Percentiles rank a stretch among this genome's conserved stretches.
Conservation (phyloP, 2,797 vertebrate species). For the Serranus cabrilla region DNA sequence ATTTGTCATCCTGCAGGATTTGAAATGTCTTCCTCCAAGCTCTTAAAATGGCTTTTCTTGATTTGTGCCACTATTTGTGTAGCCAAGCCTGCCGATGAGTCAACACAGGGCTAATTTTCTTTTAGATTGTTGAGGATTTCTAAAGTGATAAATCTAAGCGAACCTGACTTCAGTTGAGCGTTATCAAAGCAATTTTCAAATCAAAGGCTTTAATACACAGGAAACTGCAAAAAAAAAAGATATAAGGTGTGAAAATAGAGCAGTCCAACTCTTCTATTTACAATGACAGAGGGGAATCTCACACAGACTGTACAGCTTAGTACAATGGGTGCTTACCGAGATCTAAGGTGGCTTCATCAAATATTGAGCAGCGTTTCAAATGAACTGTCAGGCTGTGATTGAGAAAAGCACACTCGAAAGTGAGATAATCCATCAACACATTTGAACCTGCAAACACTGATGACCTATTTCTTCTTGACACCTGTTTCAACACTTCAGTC, state of each 20-base stretch:
- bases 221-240: slow-evolving; percentile 16
- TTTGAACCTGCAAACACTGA: slow-evolving; percentile 62
- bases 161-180: slow-evolving; percentile 12
- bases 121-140: slow-evolving; percentile 15
- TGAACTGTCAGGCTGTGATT: slow-evolving; percentile 58
- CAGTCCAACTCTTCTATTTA: slow-evolving; percentile 22
- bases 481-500: slow-evolving; percentile 58
- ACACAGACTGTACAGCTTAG: slow-evolving; percentile 38
- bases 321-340: slow-evolving; percentile 51
- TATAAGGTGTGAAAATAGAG: slow-evolving; percentile 11
- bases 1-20: slow-evolving; percentile 68
- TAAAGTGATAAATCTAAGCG: slow-evolving; percentile 41
- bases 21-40: slow-evolving; percentile 60
- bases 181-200: slow-evolving; percentile 21
- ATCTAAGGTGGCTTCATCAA: slow-evolving; percentile 71
- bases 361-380: slow-evolving; percentile 71
- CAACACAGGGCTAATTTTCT: slow-evolving; percentile 21
- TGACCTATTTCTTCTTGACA: slow-evolving; percentile 62
- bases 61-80: slow-evolving; percentile 58
- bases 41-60: slow-evolving; percentile 59
- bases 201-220: slow-evolving; percentile 26
- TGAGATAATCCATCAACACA: slow-evolving; percentile 69
- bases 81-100: slow-evolving; percentile 39
- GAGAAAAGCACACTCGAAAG: slow-evolving; percentile 64
- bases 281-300: slow-evolving; percentile 36